Base-by-base conservation (phyloP, 1,140 invertebrate species). In the Eriocheir sinensis region DNA sequence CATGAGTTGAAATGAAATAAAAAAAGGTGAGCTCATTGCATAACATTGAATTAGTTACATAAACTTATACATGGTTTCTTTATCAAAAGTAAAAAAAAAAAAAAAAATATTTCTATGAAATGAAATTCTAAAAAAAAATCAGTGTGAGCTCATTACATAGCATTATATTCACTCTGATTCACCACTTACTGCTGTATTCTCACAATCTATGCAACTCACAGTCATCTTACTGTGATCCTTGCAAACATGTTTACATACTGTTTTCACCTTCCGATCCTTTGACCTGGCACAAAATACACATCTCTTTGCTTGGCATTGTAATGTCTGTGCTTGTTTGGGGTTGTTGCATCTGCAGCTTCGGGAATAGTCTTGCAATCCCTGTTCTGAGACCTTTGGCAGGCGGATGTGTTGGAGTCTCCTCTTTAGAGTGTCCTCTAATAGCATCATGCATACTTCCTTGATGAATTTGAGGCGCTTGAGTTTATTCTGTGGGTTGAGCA, bases 211-310 rank as follows among this genome's bases (percentile, higher is more conserved):
- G 53, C 89, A 91, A 30, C 4, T 72, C 41, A 60, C 89, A 91
- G 2, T 8, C 41, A 53, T 34, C 41, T 91, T 91, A 34, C 89
- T 72, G 53, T 91, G 44, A 91, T 91, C 89, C 6, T 30, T 91
- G 53, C 89, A 91, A 9, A 91, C 89, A 91, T 91, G 8, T 91
- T 91, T 91, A 4, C 79, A 93, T 41, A 48, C 41, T 83, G 91
- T 32, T 93, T 93, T 93, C 40, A 85, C 38, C 91, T 93, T 85
- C 27, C 91, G 79, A 36, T 93, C 79, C 4, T 85, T 83, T 83
- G 93, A 53, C 85, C 44, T 94, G 34, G 83, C 2, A 94, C 93
- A 94, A 89, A 94, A 60, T 48, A 0, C 93, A 94, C 93, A 94
- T 90, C 93, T 94, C 34, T 94, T 89, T 94, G 93, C 85, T 85